Evolutionary conservation across 2,797 vertebrate genomes (phyloP).

Genomic region (Synaphobranchus kaupii): DNA sequence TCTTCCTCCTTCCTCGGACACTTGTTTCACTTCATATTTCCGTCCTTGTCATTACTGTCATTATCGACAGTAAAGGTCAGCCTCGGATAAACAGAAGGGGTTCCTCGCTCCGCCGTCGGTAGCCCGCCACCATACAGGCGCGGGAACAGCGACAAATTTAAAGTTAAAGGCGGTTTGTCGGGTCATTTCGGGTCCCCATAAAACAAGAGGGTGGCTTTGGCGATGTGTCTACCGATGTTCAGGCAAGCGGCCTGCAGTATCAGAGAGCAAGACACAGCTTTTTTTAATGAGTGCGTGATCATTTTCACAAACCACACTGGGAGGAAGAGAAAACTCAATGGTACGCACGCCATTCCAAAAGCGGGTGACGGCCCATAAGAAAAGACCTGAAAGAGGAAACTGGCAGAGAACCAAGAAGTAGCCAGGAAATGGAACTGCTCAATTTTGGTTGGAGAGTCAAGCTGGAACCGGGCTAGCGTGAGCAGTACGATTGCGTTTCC

Average conservation of each 20-base stretch:
- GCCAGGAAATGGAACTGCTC: background rate
- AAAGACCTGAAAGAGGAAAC: background rate
- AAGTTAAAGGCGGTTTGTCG: background rate
- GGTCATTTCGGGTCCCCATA: background rate
- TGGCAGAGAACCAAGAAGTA: background rate
- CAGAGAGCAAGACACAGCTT: background rate
- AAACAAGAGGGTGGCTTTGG: background rate
- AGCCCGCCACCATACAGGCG: background rate
- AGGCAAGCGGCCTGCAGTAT: background rate
- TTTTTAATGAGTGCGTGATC: background rate
- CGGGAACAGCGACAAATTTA: background rate
- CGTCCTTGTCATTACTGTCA: background rate
- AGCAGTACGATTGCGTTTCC: background rate
- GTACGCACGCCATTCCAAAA: background rate
- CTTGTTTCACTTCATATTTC: conserved; percentile 14
- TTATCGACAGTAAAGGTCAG: conserved; percentile 9
- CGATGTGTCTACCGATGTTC: background rate
- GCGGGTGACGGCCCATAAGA: background rate
- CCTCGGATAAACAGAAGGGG: background rate
- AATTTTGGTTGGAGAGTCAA: background rate
- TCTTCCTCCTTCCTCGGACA: conserved; percentile 11
- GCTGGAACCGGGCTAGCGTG: background rate
- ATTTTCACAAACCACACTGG: background rate
- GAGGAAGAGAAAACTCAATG: background rate
- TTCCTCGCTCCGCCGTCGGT: background rate